Percentiles rank a stretch among this genome's conserved stretches.
These are phyloP conservation scores for Dasypogon diadema DNA, from an alignment of 2,888 invertebrate genomes.

Conservation along the genomic window DNA sequence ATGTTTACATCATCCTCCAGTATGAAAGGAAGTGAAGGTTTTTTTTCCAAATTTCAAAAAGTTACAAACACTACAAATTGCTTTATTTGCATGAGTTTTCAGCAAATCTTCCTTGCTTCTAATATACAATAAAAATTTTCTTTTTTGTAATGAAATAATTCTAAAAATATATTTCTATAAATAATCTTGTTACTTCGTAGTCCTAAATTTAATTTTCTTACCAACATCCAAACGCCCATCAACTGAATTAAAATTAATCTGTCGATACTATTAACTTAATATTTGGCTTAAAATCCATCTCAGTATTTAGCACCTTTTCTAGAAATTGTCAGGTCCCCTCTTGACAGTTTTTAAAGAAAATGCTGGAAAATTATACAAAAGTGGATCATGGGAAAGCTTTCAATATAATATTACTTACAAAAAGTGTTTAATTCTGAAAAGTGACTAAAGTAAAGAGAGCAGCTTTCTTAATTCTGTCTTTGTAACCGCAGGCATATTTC, in stretches of 20 bases:
- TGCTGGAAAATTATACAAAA: neutral
- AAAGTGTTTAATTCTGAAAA: no score
- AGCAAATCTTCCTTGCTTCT: conserved; percentile 37
- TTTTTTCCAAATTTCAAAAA: conserved; percentile 12
- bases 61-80: conserved; percentile 36
- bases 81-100: conserved; percentile 23
- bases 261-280: conserved; percentile 3
- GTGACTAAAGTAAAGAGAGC: no score
- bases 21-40: neutral
- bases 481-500: no score
- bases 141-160: conserved; percentile 23
- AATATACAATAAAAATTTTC: conserved; percentile 12
- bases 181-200: no score
- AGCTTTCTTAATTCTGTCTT: no score
- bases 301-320: conserved; percentile 35
- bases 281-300: conserved; percentile 39
- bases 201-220: neutral
- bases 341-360: conserved; percentile 15
- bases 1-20: neutral
- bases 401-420: no score
- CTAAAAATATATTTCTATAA: conserved; percentile 7
- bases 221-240: conserved; percentile 8
- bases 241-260: conserved; percentile 8
- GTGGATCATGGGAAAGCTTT: no score
- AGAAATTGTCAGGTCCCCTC: conserved; percentile 27